Evolutionary conservation across 2,113 vertebrate species (phyloP).

Genomic region (Trichomycterus rosablanca): DNA sequence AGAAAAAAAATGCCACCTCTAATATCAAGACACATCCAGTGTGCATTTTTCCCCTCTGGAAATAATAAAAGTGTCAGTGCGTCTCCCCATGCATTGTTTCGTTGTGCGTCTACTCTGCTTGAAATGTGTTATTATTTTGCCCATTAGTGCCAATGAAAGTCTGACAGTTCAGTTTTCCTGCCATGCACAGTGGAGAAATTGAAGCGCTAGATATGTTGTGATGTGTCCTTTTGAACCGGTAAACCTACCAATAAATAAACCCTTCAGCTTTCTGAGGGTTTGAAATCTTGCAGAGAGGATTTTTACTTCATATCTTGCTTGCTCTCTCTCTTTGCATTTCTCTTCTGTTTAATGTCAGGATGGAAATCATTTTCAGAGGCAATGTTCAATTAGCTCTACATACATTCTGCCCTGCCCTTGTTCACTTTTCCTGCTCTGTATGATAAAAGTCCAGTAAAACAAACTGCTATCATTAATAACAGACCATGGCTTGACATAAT

Average conservation of each 20-base stretch:
- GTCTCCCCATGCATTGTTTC: slow-evolving; percentile 15
- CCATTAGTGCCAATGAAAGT: slow-evolving; percentile 16
- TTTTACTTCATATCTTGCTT: not conserved
- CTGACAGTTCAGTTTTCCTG: slow-evolving; percentile 9
- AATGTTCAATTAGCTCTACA: slow-evolving; percentile 49
- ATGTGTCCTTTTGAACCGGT: slow-evolving; percentile 18
- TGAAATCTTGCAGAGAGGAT: slow-evolving; percentile 3
- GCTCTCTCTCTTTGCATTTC: not conserved
- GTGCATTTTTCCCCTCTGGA: slow-evolving; percentile 14
- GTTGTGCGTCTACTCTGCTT: not conserved
- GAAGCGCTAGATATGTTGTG: slow-evolving; percentile 5
- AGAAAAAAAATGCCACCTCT: too few species aligned
- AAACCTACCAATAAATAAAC: slow-evolving; percentile 19
- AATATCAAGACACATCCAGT: not conserved
- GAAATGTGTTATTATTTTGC: slow-evolving; percentile 25
- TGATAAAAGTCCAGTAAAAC: slow-evolving; percentile 57
- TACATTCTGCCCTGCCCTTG: slow-evolving; percentile 25
- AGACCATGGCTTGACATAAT: slow-evolving; percentile 49
- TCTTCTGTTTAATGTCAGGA: slow-evolving; percentile 61
- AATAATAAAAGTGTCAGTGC: slow-evolving; percentile 21
- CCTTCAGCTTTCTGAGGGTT: slow-evolving; percentile 7
- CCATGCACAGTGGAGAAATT: slow-evolving; percentile 4
- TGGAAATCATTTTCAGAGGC: slow-evolving; percentile 59
- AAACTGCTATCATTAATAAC: slow-evolving; percentile 63
- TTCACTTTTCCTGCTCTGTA: slow-evolving; percentile 48